Evolutionary conservation across 2,888 invertebrate genomes (phyloP).

Genomic region (Rotaria socialis): DNA sequence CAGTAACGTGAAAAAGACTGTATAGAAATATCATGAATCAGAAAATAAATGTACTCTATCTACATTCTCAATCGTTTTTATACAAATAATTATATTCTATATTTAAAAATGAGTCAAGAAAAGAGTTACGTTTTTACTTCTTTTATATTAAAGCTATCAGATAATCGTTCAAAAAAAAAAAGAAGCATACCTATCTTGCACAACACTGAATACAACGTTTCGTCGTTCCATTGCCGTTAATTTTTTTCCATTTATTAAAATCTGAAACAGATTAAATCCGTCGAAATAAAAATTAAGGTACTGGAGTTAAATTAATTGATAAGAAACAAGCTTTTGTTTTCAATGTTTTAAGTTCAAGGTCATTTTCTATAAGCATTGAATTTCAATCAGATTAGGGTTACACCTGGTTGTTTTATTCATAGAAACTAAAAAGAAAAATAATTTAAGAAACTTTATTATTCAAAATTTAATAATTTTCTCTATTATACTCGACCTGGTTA

Average conservation of each 20-base stretch:
- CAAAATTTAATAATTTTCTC: no score
- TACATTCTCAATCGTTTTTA: background rate
- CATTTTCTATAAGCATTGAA: background rate
- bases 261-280: background rate
- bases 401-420: no score
- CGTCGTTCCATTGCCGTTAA: background rate
- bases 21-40: background rate
- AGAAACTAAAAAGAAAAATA: no score
- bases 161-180: background rate
- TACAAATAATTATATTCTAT: background rate
- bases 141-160: background rate
- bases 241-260: background rate
- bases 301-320: no score
- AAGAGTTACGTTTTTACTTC: background rate
- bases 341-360: background rate
- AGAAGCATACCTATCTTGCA: background rate
- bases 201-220: slow-evolving; percentile 10
- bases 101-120: background rate
- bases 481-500: no score
- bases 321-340: no score
- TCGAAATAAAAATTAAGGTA: background rate
- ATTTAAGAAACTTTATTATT: no score
- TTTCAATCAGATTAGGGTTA: no score
- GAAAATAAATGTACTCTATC: background rate
- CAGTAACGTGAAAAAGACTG: background rate